Evolutionary conservation across 2,888 invertebrate species (phyloP).

Genomic region (Cantharis rustica): DNA sequence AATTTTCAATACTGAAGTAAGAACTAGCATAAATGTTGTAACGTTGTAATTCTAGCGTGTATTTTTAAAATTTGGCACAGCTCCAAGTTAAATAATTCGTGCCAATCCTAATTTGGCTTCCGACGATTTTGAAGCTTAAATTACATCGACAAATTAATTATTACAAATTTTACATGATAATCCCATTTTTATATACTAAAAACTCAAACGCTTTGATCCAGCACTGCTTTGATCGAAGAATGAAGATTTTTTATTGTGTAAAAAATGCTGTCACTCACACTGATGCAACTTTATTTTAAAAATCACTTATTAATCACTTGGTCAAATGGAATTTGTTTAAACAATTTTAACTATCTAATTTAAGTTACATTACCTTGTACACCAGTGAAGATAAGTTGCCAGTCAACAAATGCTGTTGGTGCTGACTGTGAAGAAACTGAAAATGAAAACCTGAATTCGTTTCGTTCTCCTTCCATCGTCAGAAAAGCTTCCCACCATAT

Average conservation of each 20-base stretch:
- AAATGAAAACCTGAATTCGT: conserved; percentile 59
- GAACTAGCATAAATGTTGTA: not conserved
- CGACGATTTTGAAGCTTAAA: conserved; percentile 21
- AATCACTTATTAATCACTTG: conserved; percentile 5
- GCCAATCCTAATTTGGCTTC: conserved; percentile 38
- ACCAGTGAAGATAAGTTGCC: conserved; percentile 54
- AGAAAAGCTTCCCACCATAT: conserved; percentile 31
- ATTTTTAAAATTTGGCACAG: conserved; percentile 29
- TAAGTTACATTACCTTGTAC: conserved; percentile 51
- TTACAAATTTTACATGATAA: conserved; percentile 1
- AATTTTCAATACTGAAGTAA: not conserved
- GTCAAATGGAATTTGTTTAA: not conserved
- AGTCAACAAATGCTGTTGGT: conserved; percentile 61
- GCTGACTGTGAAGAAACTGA: conserved; percentile 66
- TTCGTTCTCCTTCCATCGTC: conserved; percentile 26
- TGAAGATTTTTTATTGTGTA: not conserved
- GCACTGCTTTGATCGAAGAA: not conserved
- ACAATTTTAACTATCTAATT: not conserved
- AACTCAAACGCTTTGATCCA: not conserved
- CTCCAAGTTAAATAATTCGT: conserved; percentile 30
- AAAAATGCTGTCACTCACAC: not conserved
- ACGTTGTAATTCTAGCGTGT: not conserved
- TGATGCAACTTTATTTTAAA: not conserved
- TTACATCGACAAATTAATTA: conserved; percentile 23
- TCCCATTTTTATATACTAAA: not conserved